phyloP scores from a whole-genome alignment of 2,113 vertebrate species.

The Odocoileus hemionus region DNA sequence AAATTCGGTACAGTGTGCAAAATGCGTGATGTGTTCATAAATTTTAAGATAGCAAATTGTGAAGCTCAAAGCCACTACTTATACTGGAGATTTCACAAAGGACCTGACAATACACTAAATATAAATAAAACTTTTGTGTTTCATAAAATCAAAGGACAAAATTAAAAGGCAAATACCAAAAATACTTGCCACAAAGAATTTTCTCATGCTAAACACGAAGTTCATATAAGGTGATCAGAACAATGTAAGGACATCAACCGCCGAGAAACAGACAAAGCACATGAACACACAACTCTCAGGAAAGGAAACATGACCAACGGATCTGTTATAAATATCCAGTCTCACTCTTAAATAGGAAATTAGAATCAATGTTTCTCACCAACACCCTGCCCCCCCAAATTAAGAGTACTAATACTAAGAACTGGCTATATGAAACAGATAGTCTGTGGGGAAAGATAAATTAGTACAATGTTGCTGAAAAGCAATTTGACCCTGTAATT shows the following conservation, averaged over 20 bases:
- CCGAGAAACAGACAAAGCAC: not conserved
- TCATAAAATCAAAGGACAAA: not conserved
- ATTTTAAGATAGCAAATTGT: constrained; percentile 63
- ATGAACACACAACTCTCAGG: not conserved
- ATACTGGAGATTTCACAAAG: not conserved
- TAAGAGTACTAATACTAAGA: not conserved
- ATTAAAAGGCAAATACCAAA: not conserved
- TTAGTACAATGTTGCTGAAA: not conserved
- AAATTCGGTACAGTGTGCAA: constrained; percentile 39
- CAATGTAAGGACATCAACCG: not conserved
- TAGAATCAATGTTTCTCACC: not conserved
- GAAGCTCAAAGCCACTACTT: constrained; percentile 40
- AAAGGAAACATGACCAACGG: not conserved
- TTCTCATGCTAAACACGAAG: not conserved
- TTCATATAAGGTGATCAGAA: not conserved
- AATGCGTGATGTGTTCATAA: constrained; percentile 59
- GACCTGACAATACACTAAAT: not conserved
- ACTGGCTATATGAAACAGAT: not conserved
- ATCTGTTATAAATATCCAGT: not conserved
- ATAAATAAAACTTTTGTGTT: not conserved
- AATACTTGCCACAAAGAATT: not conserved
- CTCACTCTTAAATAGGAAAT: not conserved
- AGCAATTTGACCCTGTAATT: not conserved
- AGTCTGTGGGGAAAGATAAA: not conserved
- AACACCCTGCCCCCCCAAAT: not conserved